Base-by-base conservation (phyloP, 2,113 vertebrate species). In the Chrysemys picta region DNA sequence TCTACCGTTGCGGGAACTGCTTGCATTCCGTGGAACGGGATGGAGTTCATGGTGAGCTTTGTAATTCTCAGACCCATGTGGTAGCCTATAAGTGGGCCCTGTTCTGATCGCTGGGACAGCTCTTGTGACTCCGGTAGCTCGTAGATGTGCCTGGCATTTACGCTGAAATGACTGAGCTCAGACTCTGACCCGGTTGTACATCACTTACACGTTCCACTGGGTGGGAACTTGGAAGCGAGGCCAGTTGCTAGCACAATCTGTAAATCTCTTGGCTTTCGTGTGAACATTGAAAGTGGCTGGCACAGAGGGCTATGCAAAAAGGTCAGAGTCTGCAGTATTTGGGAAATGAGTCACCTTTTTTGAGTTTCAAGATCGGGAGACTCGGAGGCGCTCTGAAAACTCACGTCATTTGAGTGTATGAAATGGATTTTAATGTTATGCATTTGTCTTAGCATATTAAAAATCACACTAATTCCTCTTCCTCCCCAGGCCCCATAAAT, bases 261-360 rank as follows among this genome's bases (percentile, higher is more conserved):
- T 0, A 1, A 54, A 47, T 91, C 84, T 59, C 88, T 91, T 75
- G 89, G 93, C 93, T 96, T 56, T 80, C 22, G 0, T 8, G 1
- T 35, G 75, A 38, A 0, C 0, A 80, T 35, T 78, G 81, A 3
- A 5, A 94, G 76, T 2, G 45, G 49, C 90, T 91, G 94, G 84
- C 84, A 94, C 84, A 0, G 14, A 92, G 81, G 3, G 0, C 72
- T 38, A 75, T 65, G 65, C 81, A 25, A 93, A 89, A 96, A 96
- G 96, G 94, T 97, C 94, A 94, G 91, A 97, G 93, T 82, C 94
- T 95, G 95, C 96, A 93, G 86, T 54, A 65, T 96, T 91, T 93
- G 96, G 96, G 95, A 97, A 97, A 93, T 97, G 94, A 97, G 90
- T 97, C 94, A 95, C 83, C 95, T 83, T 95, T 81, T 69, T 72